Conservation (phyloP, 2,113 vertebrate genomes). For the Hippoglossus stenolepis region DNA sequence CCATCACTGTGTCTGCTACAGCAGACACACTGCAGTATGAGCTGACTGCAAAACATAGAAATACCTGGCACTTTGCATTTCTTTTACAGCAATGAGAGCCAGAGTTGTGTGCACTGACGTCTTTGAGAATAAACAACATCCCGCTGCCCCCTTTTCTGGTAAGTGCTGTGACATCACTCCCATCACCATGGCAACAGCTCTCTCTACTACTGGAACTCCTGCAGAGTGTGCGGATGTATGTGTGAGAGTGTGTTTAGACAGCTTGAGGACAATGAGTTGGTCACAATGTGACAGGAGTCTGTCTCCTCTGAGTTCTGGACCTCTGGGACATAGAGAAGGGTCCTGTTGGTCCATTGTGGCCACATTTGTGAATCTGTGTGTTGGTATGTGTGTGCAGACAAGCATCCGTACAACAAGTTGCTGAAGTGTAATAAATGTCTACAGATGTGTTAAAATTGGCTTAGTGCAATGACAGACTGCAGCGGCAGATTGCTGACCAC, state of each 20-base stretch:
- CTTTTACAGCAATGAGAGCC: constrained; percentile 25
- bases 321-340: constrained; percentile 45
- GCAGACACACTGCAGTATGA: constrained; percentile 24
- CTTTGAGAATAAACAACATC: constrained; percentile 62
- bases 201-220: constrained; percentile 56
- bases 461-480: constrained; percentile 35
- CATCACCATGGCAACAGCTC: constrained; percentile 73
- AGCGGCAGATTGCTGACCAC: constrained; percentile 28
- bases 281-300: constrained; percentile 65
- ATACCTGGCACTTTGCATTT: constrained; percentile 53
- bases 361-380: constrained; percentile 34
- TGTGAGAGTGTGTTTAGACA: constrained; percentile 56
- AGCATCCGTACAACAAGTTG: not conserved
- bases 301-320: constrained; percentile 49
- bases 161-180: constrained; percentile 70
- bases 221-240: constrained; percentile 37
- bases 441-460: constrained; percentile 60
- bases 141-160: constrained; percentile 53
- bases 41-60: constrained; percentile 38
- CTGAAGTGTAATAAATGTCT: constrained; percentile 56
- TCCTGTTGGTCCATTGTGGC: constrained; percentile 17
- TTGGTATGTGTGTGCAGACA: not conserved
- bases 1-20: constrained; percentile 2
- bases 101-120: constrained; percentile 19
- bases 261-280: constrained; percentile 67